These are phyloP conservation scores for Bellardia pandia DNA, from an alignment of 2,888 invertebrate species.

Conservation along the genomic window DNA sequence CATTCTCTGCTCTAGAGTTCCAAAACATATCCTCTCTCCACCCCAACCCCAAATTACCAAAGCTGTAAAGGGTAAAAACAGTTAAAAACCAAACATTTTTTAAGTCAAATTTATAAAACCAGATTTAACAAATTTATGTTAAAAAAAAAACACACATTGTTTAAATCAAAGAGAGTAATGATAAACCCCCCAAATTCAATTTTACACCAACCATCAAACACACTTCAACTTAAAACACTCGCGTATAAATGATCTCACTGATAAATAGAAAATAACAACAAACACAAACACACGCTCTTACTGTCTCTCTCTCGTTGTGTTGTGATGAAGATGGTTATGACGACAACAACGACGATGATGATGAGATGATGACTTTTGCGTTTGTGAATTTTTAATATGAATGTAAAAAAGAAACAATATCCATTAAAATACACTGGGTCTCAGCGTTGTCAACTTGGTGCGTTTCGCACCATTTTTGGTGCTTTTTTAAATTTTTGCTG, in stretches of 20 bases:
- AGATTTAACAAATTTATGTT: conserved; percentile 50
- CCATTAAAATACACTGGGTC: not conserved
- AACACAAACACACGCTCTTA: not conserved
- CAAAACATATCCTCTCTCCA: conserved; percentile 13
- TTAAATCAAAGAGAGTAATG: not conserved
- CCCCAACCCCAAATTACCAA: conserved; percentile 31
- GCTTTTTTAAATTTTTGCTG: no score
- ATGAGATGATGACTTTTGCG: conserved; percentile 12
- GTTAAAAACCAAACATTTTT: not conserved
- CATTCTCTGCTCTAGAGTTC: conserved; percentile 52
- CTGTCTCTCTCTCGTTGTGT: conserved; percentile 5
- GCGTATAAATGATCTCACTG: conserved; percentile 81
- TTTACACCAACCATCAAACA: conserved; percentile 58
- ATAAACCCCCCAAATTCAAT: not conserved
- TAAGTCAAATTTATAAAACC: conserved; percentile 45
- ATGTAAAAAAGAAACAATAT: not conserved
- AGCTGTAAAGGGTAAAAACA: conserved; percentile 52
- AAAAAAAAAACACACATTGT: conserved; percentile 9
- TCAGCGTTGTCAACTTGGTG: no score
- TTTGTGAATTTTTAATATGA: conserved; percentile 27
- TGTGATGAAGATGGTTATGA: not conserved
- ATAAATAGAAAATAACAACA: conserved; percentile 40
- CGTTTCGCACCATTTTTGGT: no score
- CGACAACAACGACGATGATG: not conserved
- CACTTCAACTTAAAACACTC: conserved; percentile 76